Evolutionary conservation across 2,888 invertebrate species (phyloP).

Genomic region (Tetragonula carbonaria): DNA sequence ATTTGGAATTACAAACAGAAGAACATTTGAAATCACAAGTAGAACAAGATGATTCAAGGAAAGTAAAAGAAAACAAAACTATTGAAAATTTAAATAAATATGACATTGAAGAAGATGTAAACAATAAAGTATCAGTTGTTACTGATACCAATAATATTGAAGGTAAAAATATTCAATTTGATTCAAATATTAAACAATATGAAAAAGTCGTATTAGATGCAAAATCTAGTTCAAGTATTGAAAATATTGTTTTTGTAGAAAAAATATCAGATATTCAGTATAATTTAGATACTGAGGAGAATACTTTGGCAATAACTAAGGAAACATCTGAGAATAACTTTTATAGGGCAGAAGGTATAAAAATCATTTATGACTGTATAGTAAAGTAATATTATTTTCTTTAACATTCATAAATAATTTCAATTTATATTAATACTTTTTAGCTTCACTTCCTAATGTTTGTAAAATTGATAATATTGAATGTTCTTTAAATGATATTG

Average conservation of each 20-base stretch:
- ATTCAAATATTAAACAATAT: conserved; percentile 11
- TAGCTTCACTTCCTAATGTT: conserved; percentile 28
- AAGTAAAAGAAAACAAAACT: conserved; percentile 1
- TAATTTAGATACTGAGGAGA: conserved; percentile 10
- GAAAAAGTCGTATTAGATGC: conserved; percentile 6
- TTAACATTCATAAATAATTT: neutral
- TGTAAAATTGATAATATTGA: conserved; percentile 45
- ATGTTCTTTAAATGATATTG: conserved; percentile 31
- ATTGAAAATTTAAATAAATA: conserved; percentile 27
- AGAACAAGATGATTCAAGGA: neutral
- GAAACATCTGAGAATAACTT: neutral
- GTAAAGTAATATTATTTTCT: neutral
- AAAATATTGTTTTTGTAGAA: conserved; percentile 7
- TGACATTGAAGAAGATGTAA: conserved; percentile 13
- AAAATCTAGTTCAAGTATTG: conserved; percentile 23
- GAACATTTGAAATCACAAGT: neutral
- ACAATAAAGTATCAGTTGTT: neutral
- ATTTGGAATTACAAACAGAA: neutral
- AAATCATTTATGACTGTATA: neutral
- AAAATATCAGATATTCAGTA: conserved; percentile 20
- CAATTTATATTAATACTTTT: conserved; percentile 17
- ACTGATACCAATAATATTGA: conserved; percentile 16
- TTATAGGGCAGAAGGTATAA: conserved; percentile 36
- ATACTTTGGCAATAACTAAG: conserved; percentile 18
- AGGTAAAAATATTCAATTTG: conserved; percentile 34